Conservation (phyloP, 2,113 vertebrate species). For the Picathartes gymnocephalus region DNA sequence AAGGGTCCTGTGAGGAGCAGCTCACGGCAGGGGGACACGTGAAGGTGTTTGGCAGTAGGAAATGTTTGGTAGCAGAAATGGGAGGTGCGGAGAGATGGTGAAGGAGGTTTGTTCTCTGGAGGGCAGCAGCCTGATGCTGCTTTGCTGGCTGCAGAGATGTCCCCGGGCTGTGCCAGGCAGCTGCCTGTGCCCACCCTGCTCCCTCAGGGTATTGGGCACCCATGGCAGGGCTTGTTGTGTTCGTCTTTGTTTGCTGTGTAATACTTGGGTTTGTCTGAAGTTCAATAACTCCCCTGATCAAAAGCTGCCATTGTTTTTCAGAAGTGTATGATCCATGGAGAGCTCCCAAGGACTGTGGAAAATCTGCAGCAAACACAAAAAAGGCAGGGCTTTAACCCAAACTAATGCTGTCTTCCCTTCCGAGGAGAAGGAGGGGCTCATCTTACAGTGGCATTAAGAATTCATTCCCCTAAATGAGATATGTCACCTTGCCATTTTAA, state of each 20-base stretch:
- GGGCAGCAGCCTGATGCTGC: background rate
- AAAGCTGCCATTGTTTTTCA: background rate
- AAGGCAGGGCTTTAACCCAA: background rate
- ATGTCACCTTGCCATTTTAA: slow-evolving; percentile 46
- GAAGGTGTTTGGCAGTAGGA: background rate
- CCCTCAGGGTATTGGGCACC: background rate
- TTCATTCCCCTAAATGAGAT: slow-evolving; percentile 38
- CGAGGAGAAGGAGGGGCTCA: background rate
- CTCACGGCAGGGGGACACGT: background rate
- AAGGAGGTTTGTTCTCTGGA: background rate
- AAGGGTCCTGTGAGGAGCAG: background rate
- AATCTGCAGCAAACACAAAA: background rate
- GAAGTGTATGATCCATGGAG: background rate
- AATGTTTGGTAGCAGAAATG: background rate
- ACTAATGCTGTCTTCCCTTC: background rate
- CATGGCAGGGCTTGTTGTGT: background rate
- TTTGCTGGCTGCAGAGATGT: background rate
- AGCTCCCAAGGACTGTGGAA: background rate
- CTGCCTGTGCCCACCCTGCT: background rate
- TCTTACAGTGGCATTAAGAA: slow-evolving; percentile 39
- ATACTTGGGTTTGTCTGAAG: background rate
- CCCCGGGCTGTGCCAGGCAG: background rate
- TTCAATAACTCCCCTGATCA: background rate
- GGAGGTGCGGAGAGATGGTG: accelerated
- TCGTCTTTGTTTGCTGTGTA: background rate